Evolutionary conservation across 2,888 invertebrate species (phyloP).

Genomic region (Aphidoletes aphidimyza): DNA sequence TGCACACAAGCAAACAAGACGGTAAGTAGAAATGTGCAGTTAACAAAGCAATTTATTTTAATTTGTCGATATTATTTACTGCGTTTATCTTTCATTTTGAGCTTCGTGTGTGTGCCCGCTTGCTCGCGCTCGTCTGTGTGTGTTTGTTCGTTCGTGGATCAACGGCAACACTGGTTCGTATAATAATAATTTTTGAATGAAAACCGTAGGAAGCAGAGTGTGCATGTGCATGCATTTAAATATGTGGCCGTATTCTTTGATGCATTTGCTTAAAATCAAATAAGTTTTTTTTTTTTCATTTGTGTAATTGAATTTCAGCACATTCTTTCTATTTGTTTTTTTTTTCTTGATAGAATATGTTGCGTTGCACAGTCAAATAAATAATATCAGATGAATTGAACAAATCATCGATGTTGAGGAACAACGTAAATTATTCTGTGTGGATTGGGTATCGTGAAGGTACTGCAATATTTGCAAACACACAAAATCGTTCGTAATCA

Average conservation of each 20-base stretch:
- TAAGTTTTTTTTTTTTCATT: no score
- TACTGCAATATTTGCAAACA: neutral
- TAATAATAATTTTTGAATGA: neutral
- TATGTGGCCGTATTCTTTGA: conserved; percentile 9
- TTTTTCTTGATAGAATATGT: neutral
- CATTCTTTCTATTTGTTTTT: no score
- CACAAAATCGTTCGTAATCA: neutral
- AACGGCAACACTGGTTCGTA: neutral
- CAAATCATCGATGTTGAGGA: no score
- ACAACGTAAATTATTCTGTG: no score
- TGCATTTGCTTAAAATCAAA: neutral
- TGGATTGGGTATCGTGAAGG: no score
- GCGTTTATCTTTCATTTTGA: neutral
- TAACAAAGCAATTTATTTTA: conserved; percentile 49
- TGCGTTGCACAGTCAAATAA: neutral
- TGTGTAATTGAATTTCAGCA: no score
- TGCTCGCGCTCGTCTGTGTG: neutral
- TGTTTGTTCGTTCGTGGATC: neutral
- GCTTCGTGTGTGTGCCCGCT: neutral
- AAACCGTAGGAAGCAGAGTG: conserved; percentile 26
- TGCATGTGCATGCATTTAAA: conserved; percentile 39
- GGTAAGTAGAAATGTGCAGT: conserved; percentile 37
- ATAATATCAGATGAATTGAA: neutral
- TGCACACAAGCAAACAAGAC: conserved; percentile 2
- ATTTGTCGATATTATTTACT: conserved; percentile 49